Evolutionary conservation across 2,113 vertebrate genomes (phyloP), one percentile per base, ranked within the genome.

Genomic region (Circaetus gallicus): DNA sequence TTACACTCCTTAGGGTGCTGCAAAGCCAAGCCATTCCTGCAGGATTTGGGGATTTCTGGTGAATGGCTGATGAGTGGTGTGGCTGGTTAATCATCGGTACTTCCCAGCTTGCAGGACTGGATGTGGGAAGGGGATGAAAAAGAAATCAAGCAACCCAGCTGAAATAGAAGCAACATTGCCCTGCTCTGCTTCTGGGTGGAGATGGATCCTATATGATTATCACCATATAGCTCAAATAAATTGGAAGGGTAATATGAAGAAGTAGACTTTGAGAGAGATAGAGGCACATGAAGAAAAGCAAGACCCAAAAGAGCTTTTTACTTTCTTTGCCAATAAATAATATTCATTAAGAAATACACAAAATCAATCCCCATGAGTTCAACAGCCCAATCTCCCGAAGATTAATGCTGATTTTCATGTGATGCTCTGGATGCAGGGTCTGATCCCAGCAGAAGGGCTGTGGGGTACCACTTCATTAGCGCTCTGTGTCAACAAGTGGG

Each of bases 381-480:
- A 31, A 3, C 49, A 81, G 55, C 45, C 69, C 22, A 0, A 5
- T 52, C 22, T 91, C 34, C n/a, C 5, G 0, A 14, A 38, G 59
- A 5, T 36, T 8, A 58, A 0, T 49, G 18, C 77, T 65, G 38
- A 6, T 83, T 80, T 73, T 49, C 36, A 12, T 0, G 0, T 24
- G 77, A 1, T 50, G 47, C 56, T 87, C 61, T 38, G 78, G n/a
- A 19, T 40, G 38, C 52, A 50, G 61, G 34, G 24, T 42, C 56
- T 52, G 90, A 71, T 62, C 16, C n/a, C 50, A 6, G 16, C 50
- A 12, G 31, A 61, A 50, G 26, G 20, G 38, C 32, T 77, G 40
- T 34, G 9, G 1, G 43, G 14, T 32, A 15, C 45, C 42, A 14
- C 34, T 43, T 61, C 63, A 1, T 20, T 4, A 7, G 40, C 18